Conservation (phyloP, 2,888 invertebrate genomes). For the Chironomus riparius region DNA sequence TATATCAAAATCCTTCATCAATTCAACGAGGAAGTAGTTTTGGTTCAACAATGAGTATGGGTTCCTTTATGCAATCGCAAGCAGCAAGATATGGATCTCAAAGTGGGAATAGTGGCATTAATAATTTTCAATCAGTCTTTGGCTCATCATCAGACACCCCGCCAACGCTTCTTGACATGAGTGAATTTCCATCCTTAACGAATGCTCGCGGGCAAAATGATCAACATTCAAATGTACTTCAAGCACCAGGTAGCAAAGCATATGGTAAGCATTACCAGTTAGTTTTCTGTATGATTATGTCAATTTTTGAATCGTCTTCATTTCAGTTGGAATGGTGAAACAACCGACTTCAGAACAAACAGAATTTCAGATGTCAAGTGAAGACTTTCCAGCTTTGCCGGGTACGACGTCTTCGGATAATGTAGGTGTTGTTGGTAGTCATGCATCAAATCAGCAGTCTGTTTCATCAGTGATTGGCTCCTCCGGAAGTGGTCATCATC, state of each 20-base stretch:
- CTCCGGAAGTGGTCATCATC: conserved; percentile 14
- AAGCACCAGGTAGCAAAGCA: conserved; percentile 86
- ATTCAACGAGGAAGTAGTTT: conserved; percentile 38
- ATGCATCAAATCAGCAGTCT: conserved; percentile 26
- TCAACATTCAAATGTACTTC: conserved; percentile 72
- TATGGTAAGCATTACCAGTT: conserved; percentile 55
- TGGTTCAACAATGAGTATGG: conserved; percentile 44
- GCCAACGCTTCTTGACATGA: conserved; percentile 80
- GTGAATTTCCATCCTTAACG: conserved; percentile 87
- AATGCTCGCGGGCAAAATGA: conserved; percentile 70
- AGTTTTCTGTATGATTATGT: conserved; percentile 29
- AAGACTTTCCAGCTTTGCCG: conserved; percentile 98
- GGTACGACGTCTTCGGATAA: conserved; percentile 51
- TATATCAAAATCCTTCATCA: conserved; percentile 19
- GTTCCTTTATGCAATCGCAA: conserved; percentile 49
- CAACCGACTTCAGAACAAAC: conserved; percentile 86
- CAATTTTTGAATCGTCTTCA: conserved; percentile 27
- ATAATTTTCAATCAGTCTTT: conserved; percentile 74
- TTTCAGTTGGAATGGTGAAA: conserved; percentile 85
- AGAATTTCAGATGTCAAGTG: conserved; percentile 95
- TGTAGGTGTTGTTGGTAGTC: conserved; percentile 31
- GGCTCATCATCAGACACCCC: conserved; percentile 66
- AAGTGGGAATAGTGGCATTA: conserved; percentile 51
- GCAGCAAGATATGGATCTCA: conserved; percentile 55
- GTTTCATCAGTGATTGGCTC: conserved; percentile 10